Percentiles rank a stretch among this genome's conserved stretches.
phyloP scores from a whole-genome alignment of 2,113 vertebrate species.

The Perca schrenkii region DNA sequence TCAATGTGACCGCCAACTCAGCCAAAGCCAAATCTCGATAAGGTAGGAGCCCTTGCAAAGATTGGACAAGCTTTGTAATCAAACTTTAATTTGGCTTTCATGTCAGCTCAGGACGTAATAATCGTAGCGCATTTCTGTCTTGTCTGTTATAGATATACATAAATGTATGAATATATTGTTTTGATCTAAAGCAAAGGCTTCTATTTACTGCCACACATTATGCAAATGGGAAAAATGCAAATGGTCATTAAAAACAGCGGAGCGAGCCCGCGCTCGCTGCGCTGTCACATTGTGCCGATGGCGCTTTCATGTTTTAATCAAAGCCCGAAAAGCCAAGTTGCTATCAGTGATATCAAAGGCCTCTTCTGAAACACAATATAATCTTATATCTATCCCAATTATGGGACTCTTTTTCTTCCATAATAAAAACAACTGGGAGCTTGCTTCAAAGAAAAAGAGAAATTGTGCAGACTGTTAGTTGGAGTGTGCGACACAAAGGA shows the following conservation, averaged over 20 bases:
- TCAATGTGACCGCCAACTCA: constrained; percentile 7
- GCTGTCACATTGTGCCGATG: constrained; percentile 50
- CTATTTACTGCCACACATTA: constrained; percentile 66
- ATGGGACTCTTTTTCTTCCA: constrained; percentile 43
- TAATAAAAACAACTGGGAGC: constrained; percentile 52
- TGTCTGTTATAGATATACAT: constrained; percentile 54
- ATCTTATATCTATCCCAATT: constrained; percentile 65
- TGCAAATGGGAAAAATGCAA: constrained; percentile 55
- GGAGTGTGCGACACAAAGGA: constrained; percentile 23
- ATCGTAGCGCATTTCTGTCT: constrained; percentile 48
- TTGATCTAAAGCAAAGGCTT: constrained; percentile 63
- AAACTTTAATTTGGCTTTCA: constrained; percentile 64
- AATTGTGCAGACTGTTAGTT: constrained; percentile 28
- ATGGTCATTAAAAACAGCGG: constrained; percentile 65
- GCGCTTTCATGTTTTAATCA: constrained; percentile 70
- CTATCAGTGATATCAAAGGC: constrained; percentile 69
- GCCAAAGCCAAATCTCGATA: constrained; percentile 12
- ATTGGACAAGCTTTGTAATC: constrained; percentile 43
- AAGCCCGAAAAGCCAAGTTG: constrained; percentile 64
- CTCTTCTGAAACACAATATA: constrained; percentile 61
- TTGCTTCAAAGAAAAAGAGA: constrained; percentile 49
- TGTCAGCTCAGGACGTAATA: constrained; percentile 45
- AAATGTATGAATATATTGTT: constrained; percentile 60
- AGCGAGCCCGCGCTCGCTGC: constrained; percentile 6
- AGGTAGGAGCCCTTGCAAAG: constrained; percentile 19